Evolutionary conservation across 2,113 vertebrate species (phyloP).

Genomic region (Neopipo cinnamomea): DNA sequence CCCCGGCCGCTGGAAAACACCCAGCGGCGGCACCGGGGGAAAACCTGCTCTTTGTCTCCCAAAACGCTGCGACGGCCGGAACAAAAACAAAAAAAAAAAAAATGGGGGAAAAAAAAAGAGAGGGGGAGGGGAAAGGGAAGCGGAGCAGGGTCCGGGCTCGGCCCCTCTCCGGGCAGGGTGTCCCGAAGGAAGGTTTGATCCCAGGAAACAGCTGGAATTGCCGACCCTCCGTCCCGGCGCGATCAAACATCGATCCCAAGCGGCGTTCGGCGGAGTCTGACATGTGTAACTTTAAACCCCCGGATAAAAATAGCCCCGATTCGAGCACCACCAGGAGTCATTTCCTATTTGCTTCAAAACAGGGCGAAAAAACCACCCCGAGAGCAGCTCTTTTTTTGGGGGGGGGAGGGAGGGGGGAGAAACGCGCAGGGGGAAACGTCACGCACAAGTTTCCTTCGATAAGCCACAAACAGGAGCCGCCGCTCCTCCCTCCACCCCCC

Average conservation of each 20-base stretch:
- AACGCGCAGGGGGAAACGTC: too few relatives aligned
- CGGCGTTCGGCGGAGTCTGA: constrained; percentile 52
- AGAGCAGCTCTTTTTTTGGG: too few relatives aligned
- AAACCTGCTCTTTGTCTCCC: constrained; percentile 75
- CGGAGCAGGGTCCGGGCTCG: constrained; percentile 56
- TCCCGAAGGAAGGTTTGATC: neutral
- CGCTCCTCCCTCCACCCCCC: too few relatives aligned
- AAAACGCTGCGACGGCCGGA: constrained; percentile 60
- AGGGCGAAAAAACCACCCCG: too few relatives aligned
- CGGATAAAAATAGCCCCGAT: constrained; percentile 75
- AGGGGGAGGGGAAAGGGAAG: too few relatives aligned
- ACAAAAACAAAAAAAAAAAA: neutral
- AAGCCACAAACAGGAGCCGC: too few relatives aligned
- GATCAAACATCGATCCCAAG: constrained; percentile 58
- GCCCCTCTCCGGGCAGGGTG: neutral
- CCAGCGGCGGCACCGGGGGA: constrained; percentile 41
- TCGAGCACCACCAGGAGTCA: constrained; percentile 49
- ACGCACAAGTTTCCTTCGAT: too few relatives aligned
- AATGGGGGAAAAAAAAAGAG: too few relatives aligned
- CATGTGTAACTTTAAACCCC: constrained; percentile 69
- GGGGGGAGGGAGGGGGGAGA: too few relatives aligned
- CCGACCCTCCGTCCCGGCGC: constrained; percentile 12
- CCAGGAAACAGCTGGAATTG: constrained; percentile 60
- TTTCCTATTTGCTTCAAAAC: constrained; percentile 63
- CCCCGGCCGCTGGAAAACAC: neutral